A percentile compares a stretch with the other conserved stretches of the same genome.
phyloP scores from a whole-genome alignment of 2,888 invertebrate genomes.

The Volucella bombylans region DNA sequence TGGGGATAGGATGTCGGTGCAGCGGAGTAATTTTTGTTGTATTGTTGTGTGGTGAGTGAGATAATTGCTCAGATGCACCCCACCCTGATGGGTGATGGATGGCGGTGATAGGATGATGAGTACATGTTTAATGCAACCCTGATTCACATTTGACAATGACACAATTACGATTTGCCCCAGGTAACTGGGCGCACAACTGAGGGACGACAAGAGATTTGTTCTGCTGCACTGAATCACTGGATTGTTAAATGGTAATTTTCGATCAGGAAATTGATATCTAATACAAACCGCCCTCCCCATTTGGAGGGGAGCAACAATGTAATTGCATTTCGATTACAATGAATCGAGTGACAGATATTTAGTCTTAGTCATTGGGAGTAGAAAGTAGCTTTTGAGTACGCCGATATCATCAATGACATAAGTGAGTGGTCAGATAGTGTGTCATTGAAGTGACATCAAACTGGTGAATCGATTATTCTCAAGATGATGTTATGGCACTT shows the following conservation, averaged over 20 bases:
- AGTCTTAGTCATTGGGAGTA: constrained; percentile 30
- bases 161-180: constrained; percentile 46
- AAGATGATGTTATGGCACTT: too few species aligned
- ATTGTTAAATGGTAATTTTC: constrained; percentile 38
- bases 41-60: constrained; percentile 20
- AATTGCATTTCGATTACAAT: constrained; percentile 43
- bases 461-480: too few species aligned
- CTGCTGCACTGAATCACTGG: constrained; percentile 39
- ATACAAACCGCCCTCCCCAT: neutral
- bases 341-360: constrained; percentile 33
- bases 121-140: constrained; percentile 52
- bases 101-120: constrained; percentile 65
- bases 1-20: too few species aligned
- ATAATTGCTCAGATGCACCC: constrained; percentile 69
- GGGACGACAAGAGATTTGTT: neutral
- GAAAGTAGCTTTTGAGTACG: too few species aligned
- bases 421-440: too few species aligned
- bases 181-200: neutral
- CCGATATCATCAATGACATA: too few species aligned
- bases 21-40: neutral
- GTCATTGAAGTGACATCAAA: too few species aligned
- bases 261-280: constrained; percentile 54
- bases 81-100: constrained; percentile 60
- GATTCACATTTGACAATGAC: constrained; percentile 73
- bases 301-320: constrained; percentile 37